Percentiles rank a stretch among this genome's conserved stretches.
Evolutionary conservation across 1,140 invertebrate genomes (phyloP).

Genomic region (Hesperophylax magnus): DNA sequence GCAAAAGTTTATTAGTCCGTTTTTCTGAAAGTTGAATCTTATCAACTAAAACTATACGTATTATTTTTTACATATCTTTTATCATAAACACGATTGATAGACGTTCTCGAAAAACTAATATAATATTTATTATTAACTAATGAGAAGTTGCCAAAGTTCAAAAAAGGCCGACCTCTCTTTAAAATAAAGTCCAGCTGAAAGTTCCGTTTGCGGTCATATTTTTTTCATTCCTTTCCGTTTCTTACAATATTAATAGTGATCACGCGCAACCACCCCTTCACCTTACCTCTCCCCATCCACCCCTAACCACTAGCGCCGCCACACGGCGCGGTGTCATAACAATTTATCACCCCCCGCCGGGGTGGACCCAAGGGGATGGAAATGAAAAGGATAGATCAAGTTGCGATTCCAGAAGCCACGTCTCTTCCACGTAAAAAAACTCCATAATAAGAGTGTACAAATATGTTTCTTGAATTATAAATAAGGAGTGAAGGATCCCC

Average conservation of each 20-base stretch:
- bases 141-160: too few relatives aligned
- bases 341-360: conserved; percentile 54
- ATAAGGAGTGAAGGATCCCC: conserved; percentile 14
- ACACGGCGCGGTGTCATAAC: conserved; percentile 53
- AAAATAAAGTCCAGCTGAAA: conserved; percentile 21
- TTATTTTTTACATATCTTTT: too few relatives aligned
- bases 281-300: background rate
- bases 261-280: conserved; percentile 37
- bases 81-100: too few relatives aligned
- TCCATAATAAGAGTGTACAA: conserved; percentile 30
- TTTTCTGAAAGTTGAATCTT: too few relatives aligned
- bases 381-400: conserved; percentile 58
- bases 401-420: conserved; percentile 48
- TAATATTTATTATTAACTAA: too few relatives aligned
- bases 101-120: too few relatives aligned
- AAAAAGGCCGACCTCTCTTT: too few relatives aligned
- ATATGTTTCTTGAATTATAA: conserved; percentile 36
- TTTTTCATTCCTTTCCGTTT: conserved; percentile 45
- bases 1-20: too few relatives aligned
- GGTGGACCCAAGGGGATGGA: conserved; percentile 41
- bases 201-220: conserved; percentile 30
- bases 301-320: conserved; percentile 15
- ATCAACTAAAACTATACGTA: too few relatives aligned
- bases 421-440: conserved; percentile 23
- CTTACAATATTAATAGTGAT: conserved; percentile 56